A percentile compares a stretch with the other conserved stretches of the same genome.
These are phyloP conservation scores for Spialia ferax DNA, from an alignment of 2,888 invertebrate genomes.

Conservation along the genomic window DNA sequence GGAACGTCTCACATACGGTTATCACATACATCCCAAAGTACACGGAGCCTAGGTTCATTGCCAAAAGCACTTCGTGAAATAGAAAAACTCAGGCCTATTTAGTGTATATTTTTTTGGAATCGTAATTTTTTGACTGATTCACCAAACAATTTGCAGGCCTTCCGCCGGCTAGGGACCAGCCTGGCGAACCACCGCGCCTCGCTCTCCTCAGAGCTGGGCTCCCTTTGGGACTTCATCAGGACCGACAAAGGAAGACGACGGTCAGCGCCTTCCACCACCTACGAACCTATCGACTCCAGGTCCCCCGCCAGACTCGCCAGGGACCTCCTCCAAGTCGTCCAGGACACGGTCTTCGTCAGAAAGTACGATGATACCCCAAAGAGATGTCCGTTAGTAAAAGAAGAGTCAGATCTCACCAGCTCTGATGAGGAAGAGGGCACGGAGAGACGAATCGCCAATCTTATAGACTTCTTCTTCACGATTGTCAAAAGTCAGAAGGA, in stretches of 20 bases:
- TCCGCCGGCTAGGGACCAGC: conserved; percentile 76
- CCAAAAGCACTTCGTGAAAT: too few species aligned
- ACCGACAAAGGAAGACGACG: conserved; percentile 69
- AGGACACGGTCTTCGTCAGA: conserved; percentile 75
- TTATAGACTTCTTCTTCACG: conserved; percentile 83
- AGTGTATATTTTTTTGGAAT: too few species aligned
- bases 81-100: too few species aligned
- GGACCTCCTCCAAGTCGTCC: conserved; percentile 78
- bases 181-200: conserved; percentile 79
- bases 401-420: conserved; percentile 74
- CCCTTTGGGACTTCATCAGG: conserved; percentile 79
- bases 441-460: conserved; percentile 76
- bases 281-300: conserved; percentile 68
- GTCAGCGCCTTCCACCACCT: conserved; percentile 65
- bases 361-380: conserved; percentile 69
- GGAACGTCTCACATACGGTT: too few species aligned
- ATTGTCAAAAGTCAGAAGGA: conserved; percentile 81
- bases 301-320: conserved; percentile 75
- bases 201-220: conserved; percentile 76
- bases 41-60: too few species aligned
- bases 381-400: conserved; percentile 75
- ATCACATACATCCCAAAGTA: too few species aligned
- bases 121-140: neutral
- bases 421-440: conserved; percentile 74
- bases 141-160: conserved; percentile 59